These are phyloP conservation scores for Corythornis leucogaster DNA, from an alignment of 2,797 vertebrate species.

Conservation along the genomic window DNA sequence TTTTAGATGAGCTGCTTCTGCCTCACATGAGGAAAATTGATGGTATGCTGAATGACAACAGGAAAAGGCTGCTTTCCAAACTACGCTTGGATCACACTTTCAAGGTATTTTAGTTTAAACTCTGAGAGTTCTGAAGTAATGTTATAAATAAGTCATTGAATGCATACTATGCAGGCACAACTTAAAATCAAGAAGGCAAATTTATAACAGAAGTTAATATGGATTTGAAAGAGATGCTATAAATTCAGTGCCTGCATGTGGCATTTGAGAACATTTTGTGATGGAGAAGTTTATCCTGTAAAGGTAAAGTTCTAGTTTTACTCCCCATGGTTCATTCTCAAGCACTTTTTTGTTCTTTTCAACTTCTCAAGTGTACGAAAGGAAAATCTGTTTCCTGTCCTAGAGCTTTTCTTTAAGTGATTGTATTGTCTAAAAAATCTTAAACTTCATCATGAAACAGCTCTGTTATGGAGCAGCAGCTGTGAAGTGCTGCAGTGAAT, in stretches of 20 bases:
- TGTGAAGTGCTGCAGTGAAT: not conserved
- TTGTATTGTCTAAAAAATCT: not conserved
- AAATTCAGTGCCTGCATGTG: not conserved
- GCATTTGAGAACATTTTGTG: conserved; percentile 13
- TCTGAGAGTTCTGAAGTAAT: not conserved
- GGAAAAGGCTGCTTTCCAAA: conserved; percentile 91
- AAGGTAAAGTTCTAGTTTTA: conserved; percentile 17
- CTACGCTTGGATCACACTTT: conserved; percentile 90
- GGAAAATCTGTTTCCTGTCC: not conserved
- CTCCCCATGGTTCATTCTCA: not conserved
- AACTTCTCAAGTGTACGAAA: not conserved
- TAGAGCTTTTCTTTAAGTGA: conserved; percentile 1
- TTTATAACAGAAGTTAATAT: not conserved
- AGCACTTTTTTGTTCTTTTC: not conserved
- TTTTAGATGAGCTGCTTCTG: conserved; percentile 93
- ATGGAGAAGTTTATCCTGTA: not conserved
- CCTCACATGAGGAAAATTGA: conserved; percentile 97
- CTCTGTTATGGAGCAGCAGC: not conserved
- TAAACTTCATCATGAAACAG: not conserved
- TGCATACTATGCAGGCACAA: not conserved
- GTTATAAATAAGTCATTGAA: not conserved
- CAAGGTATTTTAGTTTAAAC: conserved; percentile 83
- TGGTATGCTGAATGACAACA: conserved; percentile 93
- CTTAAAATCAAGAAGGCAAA: not conserved
- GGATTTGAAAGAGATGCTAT: conserved; percentile 17